Conservation (phyloP, 2,113 vertebrate genomes). For the Microcebus jonahi region DNA sequence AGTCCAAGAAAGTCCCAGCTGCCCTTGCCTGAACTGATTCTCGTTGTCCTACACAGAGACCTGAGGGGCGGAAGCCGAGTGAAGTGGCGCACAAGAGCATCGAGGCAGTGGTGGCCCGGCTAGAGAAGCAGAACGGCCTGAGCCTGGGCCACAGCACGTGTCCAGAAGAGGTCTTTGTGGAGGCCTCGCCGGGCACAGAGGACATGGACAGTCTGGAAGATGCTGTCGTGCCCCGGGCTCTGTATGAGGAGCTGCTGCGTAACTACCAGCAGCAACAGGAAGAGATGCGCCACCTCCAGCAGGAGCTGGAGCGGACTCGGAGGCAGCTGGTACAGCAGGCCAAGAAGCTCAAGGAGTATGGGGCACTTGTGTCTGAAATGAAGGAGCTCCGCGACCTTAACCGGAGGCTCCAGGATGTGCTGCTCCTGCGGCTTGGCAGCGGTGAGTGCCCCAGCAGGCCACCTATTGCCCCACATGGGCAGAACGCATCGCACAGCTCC, state of each 20-base stretch:
- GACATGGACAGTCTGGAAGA: constrained; percentile 88
- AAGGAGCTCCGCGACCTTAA: constrained; percentile 99
- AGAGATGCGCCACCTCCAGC: constrained; percentile 97
- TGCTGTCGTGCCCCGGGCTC: constrained; percentile 92
- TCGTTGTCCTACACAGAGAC: constrained; percentile 85
- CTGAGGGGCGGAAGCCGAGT: constrained; percentile 88
- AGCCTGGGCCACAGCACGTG: constrained; percentile 85
- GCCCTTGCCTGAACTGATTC: constrained; percentile 82
- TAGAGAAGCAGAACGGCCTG: constrained; percentile 91
- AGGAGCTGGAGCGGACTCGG: constrained; percentile 97
- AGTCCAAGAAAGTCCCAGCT: constrained; percentile 79
- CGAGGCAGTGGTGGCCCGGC: constrained; percentile 96
- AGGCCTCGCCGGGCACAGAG: constrained; percentile 84
- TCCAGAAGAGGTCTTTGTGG: constrained; percentile 87
- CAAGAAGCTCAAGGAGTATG: constrained; percentile 98
- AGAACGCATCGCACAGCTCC: background rate
- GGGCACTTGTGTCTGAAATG: constrained; percentile 96
- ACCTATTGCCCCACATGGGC: background rate
- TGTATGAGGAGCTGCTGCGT: constrained; percentile 97
- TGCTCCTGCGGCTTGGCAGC: constrained; percentile 97
- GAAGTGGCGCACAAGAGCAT: constrained; percentile 94
- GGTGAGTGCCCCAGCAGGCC: constrained; percentile 88
- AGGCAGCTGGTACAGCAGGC: constrained; percentile 98
- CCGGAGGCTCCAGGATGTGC: constrained; percentile 97
- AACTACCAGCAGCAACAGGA: constrained; percentile 98